Conservation (phyloP, 2,113 vertebrate species). For the Chionomys nivalis region DNA sequence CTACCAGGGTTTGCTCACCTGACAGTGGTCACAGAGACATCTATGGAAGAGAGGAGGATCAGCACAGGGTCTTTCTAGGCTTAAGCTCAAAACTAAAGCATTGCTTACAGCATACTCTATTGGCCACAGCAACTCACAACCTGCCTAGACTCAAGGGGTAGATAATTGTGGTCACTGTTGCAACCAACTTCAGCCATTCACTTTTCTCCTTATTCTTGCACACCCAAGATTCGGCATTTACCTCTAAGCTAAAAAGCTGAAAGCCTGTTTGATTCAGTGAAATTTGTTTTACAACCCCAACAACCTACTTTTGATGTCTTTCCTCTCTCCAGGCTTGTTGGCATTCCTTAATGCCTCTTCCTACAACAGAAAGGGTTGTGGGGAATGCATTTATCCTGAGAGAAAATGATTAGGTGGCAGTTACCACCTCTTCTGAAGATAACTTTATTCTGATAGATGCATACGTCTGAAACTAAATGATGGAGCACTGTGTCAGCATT, state of each 20-base stretch:
- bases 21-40: neutral
- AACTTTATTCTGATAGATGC: neutral
- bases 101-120: neutral
- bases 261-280: neutral
- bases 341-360: neutral
- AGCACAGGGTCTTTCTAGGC: neutral
- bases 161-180: neutral
- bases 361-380: neutral
- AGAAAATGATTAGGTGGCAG: neutral
- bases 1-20: neutral
- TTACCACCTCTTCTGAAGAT: neutral
- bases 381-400: neutral
- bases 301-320: neutral
- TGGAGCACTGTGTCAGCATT: neutral
- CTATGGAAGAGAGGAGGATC: neutral
- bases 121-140: neutral
- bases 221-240: neutral
- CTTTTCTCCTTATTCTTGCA: neutral
- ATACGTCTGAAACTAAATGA: neutral
- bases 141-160: neutral
- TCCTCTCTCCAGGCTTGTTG: neutral
- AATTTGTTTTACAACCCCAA: neutral
- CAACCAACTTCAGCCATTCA: neutral
- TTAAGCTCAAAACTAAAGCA: neutral
- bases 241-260: neutral